Percentiles rank a stretch among this genome's conserved stretches.
phyloP scores from a whole-genome alignment of 2,797 vertebrate species.

The Adelosebastes latens region DNA sequence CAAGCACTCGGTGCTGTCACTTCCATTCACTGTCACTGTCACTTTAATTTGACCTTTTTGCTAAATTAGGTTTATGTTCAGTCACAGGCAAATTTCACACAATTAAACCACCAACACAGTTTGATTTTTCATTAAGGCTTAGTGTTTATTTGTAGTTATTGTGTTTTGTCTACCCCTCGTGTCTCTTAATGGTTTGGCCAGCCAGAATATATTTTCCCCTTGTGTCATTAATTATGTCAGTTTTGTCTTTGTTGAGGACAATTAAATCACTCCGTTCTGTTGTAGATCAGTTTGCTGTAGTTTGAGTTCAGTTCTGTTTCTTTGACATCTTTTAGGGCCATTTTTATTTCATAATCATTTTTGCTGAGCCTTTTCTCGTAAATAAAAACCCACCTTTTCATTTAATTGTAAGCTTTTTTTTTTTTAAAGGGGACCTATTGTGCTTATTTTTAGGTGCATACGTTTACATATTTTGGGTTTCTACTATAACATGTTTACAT shows the following conservation, averaged over 20 bases:
- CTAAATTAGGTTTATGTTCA: background rate
- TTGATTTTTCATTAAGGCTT: background rate
- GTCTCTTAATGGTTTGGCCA: background rate
- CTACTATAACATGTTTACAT: too few species aligned
- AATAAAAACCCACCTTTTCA: background rate
- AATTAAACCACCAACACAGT: background rate
- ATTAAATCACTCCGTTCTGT: background rate
- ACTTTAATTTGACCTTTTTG: background rate
- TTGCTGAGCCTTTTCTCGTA: background rate
- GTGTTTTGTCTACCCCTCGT: background rate
- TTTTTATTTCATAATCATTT: background rate
- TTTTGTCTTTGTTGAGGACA: background rate
- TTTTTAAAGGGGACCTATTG: background rate
- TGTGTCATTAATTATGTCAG: background rate
- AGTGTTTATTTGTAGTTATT: background rate
- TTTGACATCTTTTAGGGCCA: background rate
- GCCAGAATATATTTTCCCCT: background rate
- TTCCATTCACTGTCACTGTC: background rate
- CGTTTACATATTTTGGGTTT: too few species aligned
- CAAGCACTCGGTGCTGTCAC: background rate
- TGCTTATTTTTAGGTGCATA: background rate
- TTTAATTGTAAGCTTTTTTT: background rate
- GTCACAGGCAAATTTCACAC: background rate
- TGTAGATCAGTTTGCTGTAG: background rate
- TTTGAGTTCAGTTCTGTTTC: background rate